Percentiles rank a stretch among this genome's conserved stretches.
phyloP scores from a whole-genome alignment of 2,113 vertebrate genomes.

The Toxotes chatareus region DNA sequence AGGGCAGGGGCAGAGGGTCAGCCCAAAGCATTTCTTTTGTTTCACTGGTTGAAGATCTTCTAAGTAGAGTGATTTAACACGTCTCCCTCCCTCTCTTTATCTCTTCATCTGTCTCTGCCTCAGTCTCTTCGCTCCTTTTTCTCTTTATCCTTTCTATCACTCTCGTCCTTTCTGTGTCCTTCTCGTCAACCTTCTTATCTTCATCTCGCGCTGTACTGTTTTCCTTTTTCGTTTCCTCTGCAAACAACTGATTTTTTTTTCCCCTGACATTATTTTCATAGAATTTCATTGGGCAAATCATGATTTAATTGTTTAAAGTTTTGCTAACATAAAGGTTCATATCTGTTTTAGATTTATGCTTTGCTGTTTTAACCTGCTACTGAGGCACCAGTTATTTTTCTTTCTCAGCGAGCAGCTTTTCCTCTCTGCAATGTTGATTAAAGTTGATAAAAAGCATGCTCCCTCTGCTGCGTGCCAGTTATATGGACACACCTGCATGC shows the following conservation, averaged over 20 bases:
- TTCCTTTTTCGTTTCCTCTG: neutral
- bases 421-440: neutral
- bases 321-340: neutral
- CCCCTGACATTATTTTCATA: neutral
- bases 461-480: constrained; percentile 2
- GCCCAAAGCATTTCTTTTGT: constrained; percentile 36
- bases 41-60: constrained; percentile 27
- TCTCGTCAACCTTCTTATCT: neutral
- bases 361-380: constrained; percentile 29
- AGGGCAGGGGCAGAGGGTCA: neutral
- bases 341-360: constrained; percentile 23
- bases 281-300: constrained; percentile 22
- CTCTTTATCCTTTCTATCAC: neutral
- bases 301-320: constrained; percentile 27
- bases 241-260: neutral
- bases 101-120: neutral
- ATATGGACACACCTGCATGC: constrained; percentile 37
- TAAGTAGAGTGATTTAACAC: constrained; percentile 25
- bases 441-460: constrained; percentile 53
- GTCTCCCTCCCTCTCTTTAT: neutral
- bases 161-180: neutral
- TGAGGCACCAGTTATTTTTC: constrained; percentile 19
- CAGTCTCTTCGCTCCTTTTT: neutral
- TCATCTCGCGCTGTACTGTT: neutral
- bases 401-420: constrained; percentile 15